Base-by-base conservation (phyloP, 1,140 invertebrate species). In the Drosophila paulistorum region DNA sequence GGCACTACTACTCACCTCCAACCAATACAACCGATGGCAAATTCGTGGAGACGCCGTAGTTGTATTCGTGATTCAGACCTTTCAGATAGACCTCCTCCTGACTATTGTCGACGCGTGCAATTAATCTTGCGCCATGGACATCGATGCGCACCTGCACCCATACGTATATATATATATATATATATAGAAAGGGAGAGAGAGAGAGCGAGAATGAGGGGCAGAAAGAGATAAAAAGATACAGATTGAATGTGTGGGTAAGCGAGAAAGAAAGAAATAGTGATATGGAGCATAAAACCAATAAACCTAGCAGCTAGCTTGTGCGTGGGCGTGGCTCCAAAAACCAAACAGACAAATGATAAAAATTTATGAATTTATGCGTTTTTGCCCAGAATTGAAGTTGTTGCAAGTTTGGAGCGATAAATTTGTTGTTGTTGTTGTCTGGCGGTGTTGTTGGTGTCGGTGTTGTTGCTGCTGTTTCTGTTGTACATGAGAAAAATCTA, bases 21-120 rank as follows among this genome's bases (percentile, higher is more conserved):
- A 98, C 96, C 65, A 97, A 94, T 72, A 98, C 96, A 26, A 97
- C 96, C 2, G 97, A 97, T 39, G 96, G 95, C 39, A 97, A 93
- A 91, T 97, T 96, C 74, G 95, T 95, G 33, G 95, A 95, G 11
- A 97, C 96, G 26, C 96, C 96, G 90, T 98, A 98, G 92, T 96
- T 96, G 42, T 95, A 95, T 83, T 96, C 95, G 81, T 95, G 95
- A 92, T 96, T 95, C 51, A 97, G 92, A 69, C 96, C 96, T 93
- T 96, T 95, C 65, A 97, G 93, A 90, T 95, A 95, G 0, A 96
- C 96, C 93, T 96, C 96, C 73, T 95, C 95, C 83, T 95, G 95
- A 67, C 95, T 93, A 78, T 96, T 95, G 92, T 98, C 96, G n/a
- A 98, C 96, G 81, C 94, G 94, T 33, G 97, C 96, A 71, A 96